Evolutionary conservation across 2,113 vertebrate species (phyloP).

Genomic region (Tympanuchus pallidicinctus): DNA sequence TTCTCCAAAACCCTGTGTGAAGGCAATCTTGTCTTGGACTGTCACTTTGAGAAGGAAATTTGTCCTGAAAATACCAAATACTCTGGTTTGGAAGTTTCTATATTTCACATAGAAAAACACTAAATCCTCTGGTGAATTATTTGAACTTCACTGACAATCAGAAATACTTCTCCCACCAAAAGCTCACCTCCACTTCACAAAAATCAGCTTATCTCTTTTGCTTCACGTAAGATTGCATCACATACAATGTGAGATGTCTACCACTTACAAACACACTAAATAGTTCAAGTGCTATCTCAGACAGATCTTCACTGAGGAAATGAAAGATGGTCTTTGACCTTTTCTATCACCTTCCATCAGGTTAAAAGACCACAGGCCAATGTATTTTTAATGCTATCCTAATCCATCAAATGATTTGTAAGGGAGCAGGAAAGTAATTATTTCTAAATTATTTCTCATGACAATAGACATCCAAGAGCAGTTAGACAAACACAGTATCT

Average conservation of each 20-base stretch:
- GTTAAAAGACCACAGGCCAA: not conserved
- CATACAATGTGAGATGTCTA: not conserved
- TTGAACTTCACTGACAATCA: conserved; percentile 38
- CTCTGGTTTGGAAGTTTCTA: not conserved
- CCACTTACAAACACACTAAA: not conserved
- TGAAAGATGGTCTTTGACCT: not conserved
- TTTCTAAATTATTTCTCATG: not conserved
- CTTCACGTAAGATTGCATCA: not conserved
- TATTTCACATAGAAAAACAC: not conserved
- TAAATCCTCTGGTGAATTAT: conserved; percentile 9
- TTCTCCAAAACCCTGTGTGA: conserved; percentile 26
- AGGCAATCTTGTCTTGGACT: conserved; percentile 43
- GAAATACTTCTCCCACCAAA: conserved; percentile 8
- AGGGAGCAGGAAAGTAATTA: not conserved
- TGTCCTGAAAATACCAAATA: conserved; percentile 19
- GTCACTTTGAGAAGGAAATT: conserved; percentile 50
- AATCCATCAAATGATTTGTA: not conserved
- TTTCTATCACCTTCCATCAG: not conserved
- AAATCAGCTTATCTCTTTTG: not conserved
- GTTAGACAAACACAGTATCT: not conserved
- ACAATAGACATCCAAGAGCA: not conserved
- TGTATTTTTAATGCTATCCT: not conserved
- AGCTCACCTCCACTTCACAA: not conserved
- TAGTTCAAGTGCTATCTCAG: not conserved
- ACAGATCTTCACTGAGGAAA: not conserved